These are phyloP conservation scores for Tragelaphus eurycerus DNA, from an alignment of 2,797 vertebrate genomes.

Conservation along the genomic window DNA sequence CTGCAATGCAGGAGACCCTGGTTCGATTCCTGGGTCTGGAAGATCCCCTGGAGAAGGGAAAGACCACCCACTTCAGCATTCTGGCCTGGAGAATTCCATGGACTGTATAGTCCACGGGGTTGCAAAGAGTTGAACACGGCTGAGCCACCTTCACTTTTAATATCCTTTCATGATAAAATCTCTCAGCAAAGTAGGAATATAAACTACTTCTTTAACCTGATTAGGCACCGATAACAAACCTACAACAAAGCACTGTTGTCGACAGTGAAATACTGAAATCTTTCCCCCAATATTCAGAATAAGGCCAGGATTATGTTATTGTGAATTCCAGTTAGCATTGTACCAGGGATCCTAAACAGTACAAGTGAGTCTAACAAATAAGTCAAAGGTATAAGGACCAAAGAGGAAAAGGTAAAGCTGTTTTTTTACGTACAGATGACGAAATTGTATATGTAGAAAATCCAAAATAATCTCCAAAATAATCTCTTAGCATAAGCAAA, in stretches of 20 bases:
- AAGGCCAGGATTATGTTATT: background rate
- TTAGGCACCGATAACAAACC: background rate
- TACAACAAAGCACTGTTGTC: background rate
- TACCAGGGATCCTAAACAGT: background rate
- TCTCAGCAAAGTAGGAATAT: background rate
- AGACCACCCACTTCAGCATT: background rate
- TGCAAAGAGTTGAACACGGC: background rate
- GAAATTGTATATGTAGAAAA: background rate
- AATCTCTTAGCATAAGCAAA: background rate
- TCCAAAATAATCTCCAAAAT: background rate
- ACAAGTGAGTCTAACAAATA: background rate
- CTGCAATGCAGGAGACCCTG: background rate
- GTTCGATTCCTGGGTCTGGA: background rate
- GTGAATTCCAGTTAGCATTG: background rate
- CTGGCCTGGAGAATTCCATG: background rate
- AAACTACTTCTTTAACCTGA: background rate
- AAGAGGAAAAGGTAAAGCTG: background rate
- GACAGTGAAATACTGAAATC: background rate
- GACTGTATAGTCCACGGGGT: no score
- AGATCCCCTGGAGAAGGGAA: background rate
- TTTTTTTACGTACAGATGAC: background rate
- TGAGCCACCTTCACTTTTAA: background rate
- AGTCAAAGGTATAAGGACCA: background rate
- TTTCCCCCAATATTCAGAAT: background rate
- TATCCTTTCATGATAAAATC: background rate